phyloP scores from a whole-genome alignment of 2,888 invertebrate species.

The Clusia tigrina region DNA sequence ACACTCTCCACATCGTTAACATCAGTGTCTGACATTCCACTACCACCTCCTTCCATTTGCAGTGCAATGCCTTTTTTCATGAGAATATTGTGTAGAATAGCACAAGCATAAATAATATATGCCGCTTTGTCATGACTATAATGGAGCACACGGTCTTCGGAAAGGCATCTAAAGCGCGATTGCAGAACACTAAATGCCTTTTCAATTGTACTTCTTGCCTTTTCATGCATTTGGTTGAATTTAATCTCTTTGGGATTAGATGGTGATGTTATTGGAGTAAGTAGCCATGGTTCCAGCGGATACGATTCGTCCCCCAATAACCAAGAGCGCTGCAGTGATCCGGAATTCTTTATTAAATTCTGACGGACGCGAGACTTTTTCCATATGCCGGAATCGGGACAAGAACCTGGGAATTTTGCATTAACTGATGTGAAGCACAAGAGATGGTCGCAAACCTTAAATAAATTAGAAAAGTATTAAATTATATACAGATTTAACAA shows the following conservation, averaged over 20 bases:
- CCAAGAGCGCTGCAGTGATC: neutral
- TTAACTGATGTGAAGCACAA: neutral
- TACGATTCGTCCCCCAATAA: neutral
- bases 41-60: conserved; percentile 23
- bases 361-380: neutral
- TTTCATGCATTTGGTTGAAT: conserved; percentile 1
- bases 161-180: conserved; percentile 1
- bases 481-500: no score
- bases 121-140: neutral
- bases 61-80: neutral
- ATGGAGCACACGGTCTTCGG: neutral
- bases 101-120: neutral
- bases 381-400: conserved; percentile 9
- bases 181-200: neutral
- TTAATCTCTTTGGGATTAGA: neutral
- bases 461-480: no score
- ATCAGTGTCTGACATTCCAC: no score
- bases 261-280: neutral
- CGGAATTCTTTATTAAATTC: neutral
- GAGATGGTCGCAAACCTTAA: no score
- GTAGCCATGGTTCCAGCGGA: conserved; percentile 15
- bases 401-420: conserved; percentile 7
- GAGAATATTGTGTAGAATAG: neutral
- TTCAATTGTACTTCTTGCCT: neutral
- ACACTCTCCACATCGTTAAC: no score